phyloP scores from a whole-genome alignment of 92 coral and sea anemone genomes.

The Epizoanthus rinbou region DNA sequence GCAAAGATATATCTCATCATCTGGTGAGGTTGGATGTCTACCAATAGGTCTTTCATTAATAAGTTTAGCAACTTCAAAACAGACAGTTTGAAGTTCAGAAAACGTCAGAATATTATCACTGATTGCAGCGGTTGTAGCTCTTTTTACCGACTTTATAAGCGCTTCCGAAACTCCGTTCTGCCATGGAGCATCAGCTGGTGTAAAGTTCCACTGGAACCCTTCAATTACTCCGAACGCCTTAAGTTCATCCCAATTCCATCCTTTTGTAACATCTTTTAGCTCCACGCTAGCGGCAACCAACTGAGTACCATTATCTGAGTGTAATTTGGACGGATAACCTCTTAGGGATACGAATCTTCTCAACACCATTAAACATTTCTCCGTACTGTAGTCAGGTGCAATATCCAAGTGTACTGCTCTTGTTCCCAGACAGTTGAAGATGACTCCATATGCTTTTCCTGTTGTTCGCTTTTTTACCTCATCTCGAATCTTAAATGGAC shows the following conservation, averaged over 20 bases:
- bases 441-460: conserved; percentile 54
- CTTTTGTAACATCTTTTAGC: background rate
- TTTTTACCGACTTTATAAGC: conserved; percentile 30
- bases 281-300: conserved; percentile 46
- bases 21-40: conserved; percentile 70
- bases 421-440: conserved; percentile 51
- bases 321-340: conserved; percentile 44
- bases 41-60: conserved; percentile 65
- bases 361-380: conserved; percentile 49
- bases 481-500: conserved; percentile 54
- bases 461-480: conserved; percentile 55
- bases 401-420: conserved; percentile 56
- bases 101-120: conserved; percentile 18
- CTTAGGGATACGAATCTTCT: conserved; percentile 51
- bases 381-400: conserved; percentile 45
- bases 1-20: conserved; percentile 65
- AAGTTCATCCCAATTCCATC: background rate
- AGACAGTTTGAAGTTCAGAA: conserved; percentile 43
- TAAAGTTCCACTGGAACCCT: conserved; percentile 37
- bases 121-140: conserved; percentile 13
- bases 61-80: conserved; percentile 41
- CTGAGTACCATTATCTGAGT: conserved; percentile 47
- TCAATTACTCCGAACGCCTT: conserved; percentile 6
- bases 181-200: conserved; percentile 45
- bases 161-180: conserved; percentile 42